These are phyloP conservation scores for Pseudeuparius sepicola DNA, from an alignment of 2,888 invertebrate species.

Conservation along the genomic window DNA sequence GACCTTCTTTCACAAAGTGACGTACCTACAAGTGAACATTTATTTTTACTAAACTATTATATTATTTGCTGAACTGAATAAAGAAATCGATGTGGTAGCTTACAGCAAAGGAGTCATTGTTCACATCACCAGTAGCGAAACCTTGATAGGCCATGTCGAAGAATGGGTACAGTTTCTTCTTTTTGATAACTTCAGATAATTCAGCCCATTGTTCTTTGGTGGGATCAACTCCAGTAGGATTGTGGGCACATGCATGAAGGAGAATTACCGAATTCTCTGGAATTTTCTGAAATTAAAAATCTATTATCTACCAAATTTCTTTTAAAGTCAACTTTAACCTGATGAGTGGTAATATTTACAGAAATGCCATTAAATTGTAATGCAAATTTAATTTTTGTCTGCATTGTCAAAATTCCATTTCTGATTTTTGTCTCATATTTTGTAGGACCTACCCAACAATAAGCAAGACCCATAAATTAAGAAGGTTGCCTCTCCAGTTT, in stretches of 20 bases:
- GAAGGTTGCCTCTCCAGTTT: no score
- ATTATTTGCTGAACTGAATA: not conserved
- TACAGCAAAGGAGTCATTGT: slow-evolving; percentile 76
- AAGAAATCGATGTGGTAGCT: slow-evolving; percentile 17
- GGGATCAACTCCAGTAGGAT: slow-evolving; percentile 95
- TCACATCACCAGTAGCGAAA: slow-evolving; percentile 81
- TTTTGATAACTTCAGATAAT: slow-evolving; percentile 72
- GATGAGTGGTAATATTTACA: no score
- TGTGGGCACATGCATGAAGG: slow-evolving; percentile 96
- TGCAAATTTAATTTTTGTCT: slow-evolving; percentile 5
- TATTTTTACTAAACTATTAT: slow-evolving; percentile 1
- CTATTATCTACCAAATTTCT: no score
- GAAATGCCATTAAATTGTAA: slow-evolving; percentile 1
- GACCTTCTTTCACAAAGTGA: slow-evolving; percentile 79
- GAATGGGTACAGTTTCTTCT: slow-evolving; percentile 75
- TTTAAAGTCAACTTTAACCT: no score
- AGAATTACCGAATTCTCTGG: slow-evolving; percentile 84
- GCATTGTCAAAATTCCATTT: slow-evolving; percentile 4
- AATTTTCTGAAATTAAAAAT: slow-evolving; percentile 76
- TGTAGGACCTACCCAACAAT: no score
- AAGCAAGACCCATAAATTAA: no score
- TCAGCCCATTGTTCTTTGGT: slow-evolving; percentile 81
- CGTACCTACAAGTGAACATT: slow-evolving; percentile 45
- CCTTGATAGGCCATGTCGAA: slow-evolving; percentile 99
- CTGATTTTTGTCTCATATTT: no score